Conservation (phyloP, 2,888 invertebrate species). For the Hydrotaea cyrtoneurina region DNA sequence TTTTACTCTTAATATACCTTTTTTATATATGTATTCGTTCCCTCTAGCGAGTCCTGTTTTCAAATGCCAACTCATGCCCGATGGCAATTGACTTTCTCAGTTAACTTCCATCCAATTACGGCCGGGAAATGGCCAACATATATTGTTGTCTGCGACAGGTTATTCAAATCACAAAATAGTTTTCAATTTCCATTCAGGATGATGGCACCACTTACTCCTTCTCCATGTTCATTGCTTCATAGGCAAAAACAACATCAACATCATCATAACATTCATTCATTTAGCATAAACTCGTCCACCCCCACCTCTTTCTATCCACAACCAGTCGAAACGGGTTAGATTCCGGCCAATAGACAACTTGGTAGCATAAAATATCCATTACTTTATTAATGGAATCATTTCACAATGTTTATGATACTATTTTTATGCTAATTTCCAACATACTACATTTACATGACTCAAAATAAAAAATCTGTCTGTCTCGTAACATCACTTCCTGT, state of each 20-base stretch:
- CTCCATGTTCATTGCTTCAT: background rate
- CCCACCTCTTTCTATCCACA: background rate
- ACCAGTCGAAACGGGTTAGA: background rate
- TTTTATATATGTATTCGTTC: too few species aligned
- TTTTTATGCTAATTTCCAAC: slow-evolving; percentile 34
- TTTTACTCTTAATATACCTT: too few species aligned
- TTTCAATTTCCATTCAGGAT: background rate
- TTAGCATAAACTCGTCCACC: background rate
- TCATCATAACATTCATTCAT: slow-evolving; percentile 5
- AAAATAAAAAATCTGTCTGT: background rate
- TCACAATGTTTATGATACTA: slow-evolving; percentile 33
- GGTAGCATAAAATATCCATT: slow-evolving; percentile 36
- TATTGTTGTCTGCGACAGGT: too few species aligned
- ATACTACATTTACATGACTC: slow-evolving; percentile 2
- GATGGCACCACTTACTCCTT: background rate
- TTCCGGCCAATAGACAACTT: background rate
- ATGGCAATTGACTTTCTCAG: too few species aligned
- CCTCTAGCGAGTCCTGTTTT: too few species aligned
- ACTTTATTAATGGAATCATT: slow-evolving; percentile 37
- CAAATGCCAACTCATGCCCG: too few species aligned
- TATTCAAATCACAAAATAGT: too few species aligned
- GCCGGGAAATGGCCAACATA: too few species aligned
- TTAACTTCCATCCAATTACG: too few species aligned
- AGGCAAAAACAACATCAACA: background rate
- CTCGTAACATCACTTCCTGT: slow-evolving; percentile 3